These are phyloP conservation scores for Actinopyga echinites DNA, from an alignment of 53 echinoderm and acorn worm species.

Conservation along the genomic window DNA sequence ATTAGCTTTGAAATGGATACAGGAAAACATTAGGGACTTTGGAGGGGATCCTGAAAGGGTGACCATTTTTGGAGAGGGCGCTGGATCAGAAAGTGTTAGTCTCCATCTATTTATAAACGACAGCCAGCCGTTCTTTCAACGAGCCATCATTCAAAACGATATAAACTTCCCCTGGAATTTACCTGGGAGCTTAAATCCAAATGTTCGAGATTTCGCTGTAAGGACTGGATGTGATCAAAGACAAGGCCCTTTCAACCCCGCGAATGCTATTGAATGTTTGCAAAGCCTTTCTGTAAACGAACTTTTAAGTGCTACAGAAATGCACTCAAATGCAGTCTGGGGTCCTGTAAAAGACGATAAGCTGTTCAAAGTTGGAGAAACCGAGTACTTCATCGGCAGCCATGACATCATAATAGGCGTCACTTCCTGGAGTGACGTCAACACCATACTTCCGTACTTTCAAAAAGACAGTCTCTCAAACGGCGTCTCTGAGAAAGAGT, in stretches of 20 bases:
- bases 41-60: neutral
- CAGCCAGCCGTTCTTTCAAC: neutral
- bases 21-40: neutral
- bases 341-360: neutral
- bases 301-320: neutral
- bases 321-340: neutral
- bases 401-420: neutral
- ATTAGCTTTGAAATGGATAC: constrained; percentile 18
- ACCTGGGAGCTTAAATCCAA: no score
- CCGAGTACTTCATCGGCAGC: neutral
- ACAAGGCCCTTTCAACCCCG: no score
- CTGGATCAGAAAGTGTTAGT: neutral
- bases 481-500: neutral
- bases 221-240: neutral
- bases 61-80: neutral
- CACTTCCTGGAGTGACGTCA: neutral
- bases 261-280: neutral
- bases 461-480: neutral
- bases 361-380: neutral
- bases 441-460: neutral
- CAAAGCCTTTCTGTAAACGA: neutral
- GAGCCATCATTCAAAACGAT: constrained; percentile 6
- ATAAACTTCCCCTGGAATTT: constrained; percentile 12
- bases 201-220: neutral
- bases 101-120: neutral